A percentile compares a stretch with the other conserved stretches of the same genome.
These are phyloP conservation scores for Dendropsophus ebraccatus DNA, from an alignment of 2,113 vertebrate genomes.

Conservation along the genomic window DNA sequence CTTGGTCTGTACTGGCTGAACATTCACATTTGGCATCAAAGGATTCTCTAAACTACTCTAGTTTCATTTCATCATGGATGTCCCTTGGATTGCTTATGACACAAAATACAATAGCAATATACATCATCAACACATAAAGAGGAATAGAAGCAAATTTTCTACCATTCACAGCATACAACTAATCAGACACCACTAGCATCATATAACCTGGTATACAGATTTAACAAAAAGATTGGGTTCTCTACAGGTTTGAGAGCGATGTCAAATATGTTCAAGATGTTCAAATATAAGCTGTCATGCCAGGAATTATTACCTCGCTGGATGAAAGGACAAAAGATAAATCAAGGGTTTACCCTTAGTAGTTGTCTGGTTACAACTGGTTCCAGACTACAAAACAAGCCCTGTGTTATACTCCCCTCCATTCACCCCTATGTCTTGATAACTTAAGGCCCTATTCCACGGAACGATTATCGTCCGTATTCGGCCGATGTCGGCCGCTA, in stretches of 20 bases:
- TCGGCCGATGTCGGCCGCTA: too few relatives aligned
- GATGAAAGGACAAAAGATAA: neutral
- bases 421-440: too few relatives aligned
- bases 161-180: neutral
- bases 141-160: neutral
- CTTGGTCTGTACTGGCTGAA: conserved; percentile 5
- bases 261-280: neutral
- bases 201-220: neutral
- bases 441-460: too few relatives aligned
- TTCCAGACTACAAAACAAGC: too few relatives aligned
- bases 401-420: too few relatives aligned
- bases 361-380: neutral
- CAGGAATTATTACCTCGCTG: neutral
- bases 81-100: conserved; percentile 5
- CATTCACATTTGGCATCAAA: conserved; percentile 13
- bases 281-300: neutral
- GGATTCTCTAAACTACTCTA: neutral
- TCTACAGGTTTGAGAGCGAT: neutral
- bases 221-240: neutral
- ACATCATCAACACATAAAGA: neutral
- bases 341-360: neutral
- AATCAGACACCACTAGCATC: neutral
- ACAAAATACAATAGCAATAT: conserved; percentile 4
- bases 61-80: neutral
- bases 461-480: too few relatives aligned